These are phyloP conservation scores for Alosa alosa DNA, from an alignment of 2,113 vertebrate species.

Conservation along the genomic window DNA sequence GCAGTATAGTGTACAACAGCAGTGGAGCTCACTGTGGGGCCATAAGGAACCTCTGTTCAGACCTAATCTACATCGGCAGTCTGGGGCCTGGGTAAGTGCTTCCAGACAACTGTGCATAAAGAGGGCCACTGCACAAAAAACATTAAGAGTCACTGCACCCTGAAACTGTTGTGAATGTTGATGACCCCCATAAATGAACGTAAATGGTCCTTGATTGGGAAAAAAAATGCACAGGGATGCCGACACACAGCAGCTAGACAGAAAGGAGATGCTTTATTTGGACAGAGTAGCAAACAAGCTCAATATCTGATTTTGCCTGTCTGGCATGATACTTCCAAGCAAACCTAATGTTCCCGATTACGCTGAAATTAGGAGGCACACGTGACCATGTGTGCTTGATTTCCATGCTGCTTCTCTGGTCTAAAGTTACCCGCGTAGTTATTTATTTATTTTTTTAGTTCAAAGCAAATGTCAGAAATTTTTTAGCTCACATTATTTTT, in stretches of 20 bases:
- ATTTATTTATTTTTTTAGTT: slow-evolving; percentile 42
- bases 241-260: neutral
- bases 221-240: neutral
- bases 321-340: slow-evolving; percentile 41
- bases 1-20: slow-evolving; percentile 22
- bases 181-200: neutral
- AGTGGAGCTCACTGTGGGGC: neutral
- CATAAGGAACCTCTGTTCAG: neutral
- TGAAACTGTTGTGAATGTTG: neutral
- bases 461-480: slow-evolving; percentile 50
- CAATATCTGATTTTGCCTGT: slow-evolving; percentile 41
- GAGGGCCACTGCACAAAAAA: neutral
- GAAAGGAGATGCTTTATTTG: slow-evolving; percentile 35
- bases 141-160: neutral
- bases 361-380: slow-evolving; percentile 61
- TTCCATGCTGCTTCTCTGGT: slow-evolving; percentile 38
- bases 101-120: slow-evolving; percentile 31
- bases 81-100: slow-evolving; percentile 39
- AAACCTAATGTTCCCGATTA: slow-evolving; percentile 56
- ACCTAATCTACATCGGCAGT: slow-evolving; percentile 18
- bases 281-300: slow-evolving; percentile 36
- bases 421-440: slow-evolving; percentile 40
- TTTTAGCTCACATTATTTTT: slow-evolving; percentile 47
- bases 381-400: slow-evolving; percentile 50
- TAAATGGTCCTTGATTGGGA: slow-evolving; percentile 25